phyloP scores from a whole-genome alignment of 1,140 invertebrate genomes.

The Antheraea mylitta region DNA sequence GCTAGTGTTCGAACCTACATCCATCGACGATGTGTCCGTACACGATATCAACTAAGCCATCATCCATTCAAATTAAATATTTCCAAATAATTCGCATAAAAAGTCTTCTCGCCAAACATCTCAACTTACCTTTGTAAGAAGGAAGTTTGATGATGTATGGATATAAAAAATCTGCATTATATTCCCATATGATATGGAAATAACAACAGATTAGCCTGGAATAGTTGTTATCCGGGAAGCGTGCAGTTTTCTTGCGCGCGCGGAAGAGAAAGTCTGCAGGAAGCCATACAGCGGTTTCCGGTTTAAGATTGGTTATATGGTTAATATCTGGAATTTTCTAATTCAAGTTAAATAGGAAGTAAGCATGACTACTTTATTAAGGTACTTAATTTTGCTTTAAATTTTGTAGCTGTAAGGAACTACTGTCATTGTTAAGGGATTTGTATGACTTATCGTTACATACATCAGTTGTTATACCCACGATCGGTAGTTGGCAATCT shows the following conservation, averaged over 20 bases:
- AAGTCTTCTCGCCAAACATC: too few relatives aligned
- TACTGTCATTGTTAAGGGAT: neutral
- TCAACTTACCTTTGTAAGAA: too few relatives aligned
- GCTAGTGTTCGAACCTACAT: too few relatives aligned
- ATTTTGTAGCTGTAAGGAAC: neutral
- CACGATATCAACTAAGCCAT: too few relatives aligned
- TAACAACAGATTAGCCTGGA: neutral
- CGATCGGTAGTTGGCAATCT: too few relatives aligned
- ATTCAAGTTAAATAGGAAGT: neutral
- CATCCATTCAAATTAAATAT: too few relatives aligned
- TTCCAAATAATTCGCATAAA: too few relatives aligned
- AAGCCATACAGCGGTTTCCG: neutral
- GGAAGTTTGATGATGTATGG: too few relatives aligned
- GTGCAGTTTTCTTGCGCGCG: neutral
- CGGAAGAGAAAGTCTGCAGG: neutral
- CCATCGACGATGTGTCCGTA: too few relatives aligned
- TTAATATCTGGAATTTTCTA: slow-evolving; percentile 2
- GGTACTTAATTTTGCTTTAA: neutral
- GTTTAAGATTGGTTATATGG: neutral
- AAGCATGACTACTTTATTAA: neutral
- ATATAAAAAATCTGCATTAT: neutral
- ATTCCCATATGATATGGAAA: neutral
- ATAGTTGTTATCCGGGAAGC: neutral
- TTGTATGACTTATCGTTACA: too few relatives aligned
- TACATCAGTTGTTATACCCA: too few relatives aligned